These are phyloP conservation scores for Chloroceryle aenea DNA, from an alignment of 2,113 vertebrate species.

Conservation along the genomic window DNA sequence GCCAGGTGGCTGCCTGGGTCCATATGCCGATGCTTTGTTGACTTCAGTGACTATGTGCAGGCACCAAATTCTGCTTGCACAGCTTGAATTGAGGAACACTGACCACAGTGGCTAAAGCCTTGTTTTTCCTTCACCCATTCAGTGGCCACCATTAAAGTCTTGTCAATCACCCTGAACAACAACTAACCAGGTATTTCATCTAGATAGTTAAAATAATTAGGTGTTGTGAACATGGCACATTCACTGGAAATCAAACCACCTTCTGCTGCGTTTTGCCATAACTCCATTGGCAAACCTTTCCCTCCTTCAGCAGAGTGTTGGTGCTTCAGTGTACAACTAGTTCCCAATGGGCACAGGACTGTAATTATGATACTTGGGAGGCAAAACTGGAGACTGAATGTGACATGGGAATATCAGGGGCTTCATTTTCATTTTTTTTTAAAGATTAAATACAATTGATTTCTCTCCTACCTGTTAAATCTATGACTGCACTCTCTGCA, in stretches of 20 bases:
- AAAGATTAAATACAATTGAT: not conserved
- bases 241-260: not conserved
- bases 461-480: not conserved
- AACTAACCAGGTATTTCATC: not conserved
- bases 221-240: not conserved
- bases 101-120: accelerated
- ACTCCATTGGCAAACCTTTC: not conserved
- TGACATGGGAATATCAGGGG: not conserved
- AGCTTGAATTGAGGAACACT: not conserved
- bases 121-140: not conserved
- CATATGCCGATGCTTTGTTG: not conserved
- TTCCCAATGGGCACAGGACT: conserved; percentile 17
- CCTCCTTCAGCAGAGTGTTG: not conserved
- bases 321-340: not conserved
- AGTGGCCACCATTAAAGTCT: not conserved
- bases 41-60: not conserved
- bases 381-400: accelerated
- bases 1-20: not conserved
- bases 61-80: not conserved
- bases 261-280: not conserved
- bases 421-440: not conserved
- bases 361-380: conserved; percentile 34
- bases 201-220: not conserved
- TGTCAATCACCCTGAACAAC: not conserved
- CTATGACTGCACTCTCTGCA: not conserved